phyloP scores from a whole-genome alignment of 2,797 vertebrate species.

The Podargus strigoides region DNA sequence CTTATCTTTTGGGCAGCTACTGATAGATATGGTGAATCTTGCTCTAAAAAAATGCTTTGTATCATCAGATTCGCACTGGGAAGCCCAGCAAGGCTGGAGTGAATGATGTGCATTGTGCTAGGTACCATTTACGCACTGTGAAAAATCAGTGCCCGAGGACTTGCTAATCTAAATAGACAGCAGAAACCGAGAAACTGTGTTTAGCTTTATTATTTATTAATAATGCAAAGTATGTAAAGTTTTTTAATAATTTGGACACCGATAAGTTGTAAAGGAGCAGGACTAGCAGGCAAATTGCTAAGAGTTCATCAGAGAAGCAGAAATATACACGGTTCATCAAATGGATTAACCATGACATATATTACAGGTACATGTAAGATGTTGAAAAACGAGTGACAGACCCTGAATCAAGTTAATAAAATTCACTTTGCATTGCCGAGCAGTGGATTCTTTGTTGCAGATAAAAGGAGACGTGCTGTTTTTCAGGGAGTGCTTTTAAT shows the following conservation, averaged over 20 bases:
- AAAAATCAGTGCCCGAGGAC: neutral
- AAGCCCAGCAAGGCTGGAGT: neutral
- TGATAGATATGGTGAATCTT: neutral
- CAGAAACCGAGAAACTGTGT: neutral
- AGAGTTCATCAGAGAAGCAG: neutral
- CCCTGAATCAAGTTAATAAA: conserved; percentile 37
- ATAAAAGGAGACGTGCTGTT: neutral
- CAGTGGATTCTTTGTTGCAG: neutral
- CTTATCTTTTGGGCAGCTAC: neutral
- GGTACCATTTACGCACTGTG: neutral
- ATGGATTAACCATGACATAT: neutral
- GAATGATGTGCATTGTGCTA: neutral
- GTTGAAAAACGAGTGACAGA: conserved; percentile 18
- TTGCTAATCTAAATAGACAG: neutral
- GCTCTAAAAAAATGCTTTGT: neutral
- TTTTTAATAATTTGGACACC: neutral
- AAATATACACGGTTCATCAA: neutral
- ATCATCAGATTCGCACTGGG: neutral
- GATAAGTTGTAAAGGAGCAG: neutral
- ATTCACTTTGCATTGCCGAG: neutral
- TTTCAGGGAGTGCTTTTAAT: neutral
- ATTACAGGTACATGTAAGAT: neutral
- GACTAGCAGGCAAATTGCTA: neutral
- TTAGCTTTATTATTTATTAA: neutral
- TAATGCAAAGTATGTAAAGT: neutral